Conservation (phyloP, 2,888 invertebrate species). For the Rhimphoctona megacephalus region DNA sequence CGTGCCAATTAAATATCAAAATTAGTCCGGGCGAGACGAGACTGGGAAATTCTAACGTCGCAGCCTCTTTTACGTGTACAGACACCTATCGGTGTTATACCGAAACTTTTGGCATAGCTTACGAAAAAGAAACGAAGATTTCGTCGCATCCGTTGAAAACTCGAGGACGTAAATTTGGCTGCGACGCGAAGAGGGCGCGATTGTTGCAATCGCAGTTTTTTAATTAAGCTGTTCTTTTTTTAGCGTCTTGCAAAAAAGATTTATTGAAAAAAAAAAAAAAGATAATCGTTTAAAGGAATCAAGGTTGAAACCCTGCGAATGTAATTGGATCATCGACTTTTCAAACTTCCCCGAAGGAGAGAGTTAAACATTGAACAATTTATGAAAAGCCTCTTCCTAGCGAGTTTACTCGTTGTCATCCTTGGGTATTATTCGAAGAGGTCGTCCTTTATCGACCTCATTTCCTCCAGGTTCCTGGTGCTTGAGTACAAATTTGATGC, state of each 20-base stretch:
- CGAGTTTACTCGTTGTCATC: too few relatives aligned
- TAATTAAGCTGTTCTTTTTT: not conserved
- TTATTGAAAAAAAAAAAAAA: not conserved
- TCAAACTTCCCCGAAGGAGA: not conserved
- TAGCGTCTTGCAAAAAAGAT: not conserved
- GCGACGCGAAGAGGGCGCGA: not conserved
- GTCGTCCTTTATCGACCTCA: too few relatives aligned
- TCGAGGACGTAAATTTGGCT: not conserved
- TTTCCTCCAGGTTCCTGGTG: too few relatives aligned
- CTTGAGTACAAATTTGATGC: too few relatives aligned
- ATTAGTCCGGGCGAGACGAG: conserved; percentile 24
- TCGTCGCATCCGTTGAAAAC: not conserved
- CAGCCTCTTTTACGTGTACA: not conserved
- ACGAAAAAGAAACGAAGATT: not conserved
- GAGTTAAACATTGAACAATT: too few relatives aligned
- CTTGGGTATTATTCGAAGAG: not conserved
- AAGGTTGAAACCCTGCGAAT: not conserved
- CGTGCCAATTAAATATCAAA: conserved; percentile 55
- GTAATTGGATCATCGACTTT: not conserved
- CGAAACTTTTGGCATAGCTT: conserved; percentile 44
- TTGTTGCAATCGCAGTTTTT: not conserved
- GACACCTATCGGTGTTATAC: conserved; percentile 12
- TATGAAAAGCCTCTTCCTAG: too few relatives aligned
- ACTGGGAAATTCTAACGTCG: not conserved
- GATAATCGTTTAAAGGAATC: not conserved